These are phyloP conservation scores for Zosterops pallidus DNA, from an alignment of 2,113 vertebrate species.

Conservation along the genomic window DNA sequence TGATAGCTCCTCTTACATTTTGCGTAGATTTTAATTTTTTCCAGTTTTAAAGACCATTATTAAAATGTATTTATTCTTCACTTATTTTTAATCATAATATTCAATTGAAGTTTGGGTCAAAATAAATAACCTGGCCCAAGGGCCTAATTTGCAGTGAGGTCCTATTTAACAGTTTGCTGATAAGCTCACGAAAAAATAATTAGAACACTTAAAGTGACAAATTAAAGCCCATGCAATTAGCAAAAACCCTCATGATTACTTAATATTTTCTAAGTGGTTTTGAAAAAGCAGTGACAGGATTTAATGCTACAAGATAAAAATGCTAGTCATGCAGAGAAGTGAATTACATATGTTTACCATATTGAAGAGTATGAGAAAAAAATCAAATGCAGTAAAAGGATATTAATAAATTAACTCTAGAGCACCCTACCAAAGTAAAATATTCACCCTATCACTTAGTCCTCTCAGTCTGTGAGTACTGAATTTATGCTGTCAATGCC, in stretches of 20 bases:
- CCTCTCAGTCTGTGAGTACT: neutral
- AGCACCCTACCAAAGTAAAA: neutral
- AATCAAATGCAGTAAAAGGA: conserved; percentile 21
- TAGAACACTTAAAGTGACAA: conserved; percentile 68
- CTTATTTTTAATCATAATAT: conserved; percentile 57
- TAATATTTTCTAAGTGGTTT: conserved; percentile 65
- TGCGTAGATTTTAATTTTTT: conserved; percentile 27
- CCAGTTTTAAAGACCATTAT: conserved; percentile 23
- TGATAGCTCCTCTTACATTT: conserved; percentile 5
- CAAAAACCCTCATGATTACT: conserved; percentile 67
- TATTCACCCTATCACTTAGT: neutral
- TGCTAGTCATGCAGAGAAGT: conserved; percentile 47
- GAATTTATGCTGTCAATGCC: neutral
- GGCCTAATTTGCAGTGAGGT: conserved; percentile 53
- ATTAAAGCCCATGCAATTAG: conserved; percentile 65
- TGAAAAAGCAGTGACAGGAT: conserved; percentile 57
- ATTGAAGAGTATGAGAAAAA: conserved; percentile 52
- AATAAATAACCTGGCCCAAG: conserved; percentile 64
- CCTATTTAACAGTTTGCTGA: conserved; percentile 56
- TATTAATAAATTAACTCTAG: conserved; percentile 29
- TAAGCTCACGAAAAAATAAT: conserved; percentile 68
- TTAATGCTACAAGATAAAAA: conserved; percentile 56
- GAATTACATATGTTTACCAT: conserved; percentile 65
- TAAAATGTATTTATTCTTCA: conserved; percentile 50
- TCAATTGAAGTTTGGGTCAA: conserved; percentile 61